These are phyloP conservation scores for Megaleporinus macrocephalus DNA, from an alignment of 2,113 vertebrate genomes.

Conservation along the genomic window DNA sequence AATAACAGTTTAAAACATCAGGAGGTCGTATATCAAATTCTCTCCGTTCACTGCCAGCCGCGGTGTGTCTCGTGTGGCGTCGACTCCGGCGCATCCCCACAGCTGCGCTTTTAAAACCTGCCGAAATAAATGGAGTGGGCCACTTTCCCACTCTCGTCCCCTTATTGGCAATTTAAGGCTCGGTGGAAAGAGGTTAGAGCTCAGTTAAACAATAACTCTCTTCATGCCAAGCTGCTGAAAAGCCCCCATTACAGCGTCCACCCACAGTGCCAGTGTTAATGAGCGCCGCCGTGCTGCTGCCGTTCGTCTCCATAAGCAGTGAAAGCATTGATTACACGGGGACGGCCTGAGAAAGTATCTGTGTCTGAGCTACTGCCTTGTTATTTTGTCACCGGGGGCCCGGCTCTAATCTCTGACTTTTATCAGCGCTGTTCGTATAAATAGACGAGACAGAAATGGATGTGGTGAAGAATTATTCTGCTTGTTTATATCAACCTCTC, in stretches of 20 bases:
- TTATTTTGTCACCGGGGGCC: neutral
- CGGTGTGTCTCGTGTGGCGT: neutral
- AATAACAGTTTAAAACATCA: neutral
- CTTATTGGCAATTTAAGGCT: conserved; percentile 18
- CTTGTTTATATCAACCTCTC: conserved; percentile 10
- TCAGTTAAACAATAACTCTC: conserved; percentile 34
- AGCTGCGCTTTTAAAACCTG: neutral
- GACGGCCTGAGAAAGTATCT: conserved; percentile 18
- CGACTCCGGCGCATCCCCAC: no score
- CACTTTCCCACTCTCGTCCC: neutral
- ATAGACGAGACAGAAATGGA: conserved; percentile 4
- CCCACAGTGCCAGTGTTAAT: conserved; percentile 32
- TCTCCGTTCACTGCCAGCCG: neutral
- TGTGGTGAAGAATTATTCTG: neutral
- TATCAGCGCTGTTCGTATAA: neutral
- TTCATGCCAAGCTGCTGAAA: conserved; percentile 29
- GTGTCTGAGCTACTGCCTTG: neutral
- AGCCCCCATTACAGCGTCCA: conserved; percentile 47
- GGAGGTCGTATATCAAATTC: neutral
- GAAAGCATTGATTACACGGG: conserved; percentile 24
- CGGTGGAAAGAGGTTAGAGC: conserved; percentile 4
- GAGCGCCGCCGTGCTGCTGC: neutral
- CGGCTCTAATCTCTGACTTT: neutral
- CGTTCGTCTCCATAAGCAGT: neutral
- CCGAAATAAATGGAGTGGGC: neutral